A percentile compares a stretch with the other conserved stretches of the same genome.
phyloP scores from a whole-genome alignment of 2,888 invertebrate species.

The Cylloceria caligata region DNA sequence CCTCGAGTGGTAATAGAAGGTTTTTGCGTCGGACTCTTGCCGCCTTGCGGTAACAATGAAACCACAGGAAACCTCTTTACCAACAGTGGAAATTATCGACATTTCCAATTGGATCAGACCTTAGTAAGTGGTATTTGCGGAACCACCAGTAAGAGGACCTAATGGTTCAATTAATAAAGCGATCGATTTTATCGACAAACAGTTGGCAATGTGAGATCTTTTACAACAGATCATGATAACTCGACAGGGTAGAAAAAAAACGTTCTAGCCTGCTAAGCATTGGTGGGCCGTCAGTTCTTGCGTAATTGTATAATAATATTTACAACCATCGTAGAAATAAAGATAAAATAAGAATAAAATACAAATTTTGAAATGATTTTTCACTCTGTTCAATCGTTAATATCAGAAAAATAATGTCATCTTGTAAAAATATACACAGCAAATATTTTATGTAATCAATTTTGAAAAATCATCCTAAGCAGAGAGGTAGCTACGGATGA shows the following conservation, averaged over 20 bases:
- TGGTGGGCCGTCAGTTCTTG: too few species aligned
- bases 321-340: too few species aligned
- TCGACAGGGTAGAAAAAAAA: not conserved
- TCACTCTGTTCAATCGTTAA: too few species aligned
- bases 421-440: too few species aligned
- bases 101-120: not conserved
- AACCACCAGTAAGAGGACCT: not conserved
- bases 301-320: too few species aligned
- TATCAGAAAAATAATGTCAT: too few species aligned
- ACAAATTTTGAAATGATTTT: too few species aligned
- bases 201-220: not conserved
- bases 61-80: slow-evolving; percentile 2
- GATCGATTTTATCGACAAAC: slow-evolving; percentile 6
- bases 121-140: not conserved
- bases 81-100: not conserved
- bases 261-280: not conserved
- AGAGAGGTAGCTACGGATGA: too few species aligned
- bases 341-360: too few species aligned
- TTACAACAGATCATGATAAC: not conserved
- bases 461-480: too few species aligned
- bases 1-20: not conserved
- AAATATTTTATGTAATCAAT: too few species aligned
- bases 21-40: not conserved
- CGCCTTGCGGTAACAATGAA: not conserved
- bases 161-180: too few species aligned